These are phyloP conservation scores for Halcyon leucocephala DNA, from an alignment of 2,797 vertebrate genomes.

Conservation along the genomic window DNA sequence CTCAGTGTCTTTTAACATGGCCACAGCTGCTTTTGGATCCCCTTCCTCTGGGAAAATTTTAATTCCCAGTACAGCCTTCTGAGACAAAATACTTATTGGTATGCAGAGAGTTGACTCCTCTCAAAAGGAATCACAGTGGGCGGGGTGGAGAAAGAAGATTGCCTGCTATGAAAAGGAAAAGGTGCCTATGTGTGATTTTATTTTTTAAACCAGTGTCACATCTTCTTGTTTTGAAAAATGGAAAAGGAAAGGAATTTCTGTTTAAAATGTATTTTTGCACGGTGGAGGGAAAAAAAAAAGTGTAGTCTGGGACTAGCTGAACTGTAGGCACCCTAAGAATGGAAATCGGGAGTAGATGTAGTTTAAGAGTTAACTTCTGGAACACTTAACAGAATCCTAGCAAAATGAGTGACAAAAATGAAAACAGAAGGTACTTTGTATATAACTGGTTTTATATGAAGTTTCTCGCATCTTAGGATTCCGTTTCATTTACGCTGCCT, in stretches of 20 bases:
- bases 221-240: background rate
- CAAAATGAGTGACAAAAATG: background rate
- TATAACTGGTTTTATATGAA: background rate
- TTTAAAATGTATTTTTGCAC: background rate
- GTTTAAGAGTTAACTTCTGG: background rate
- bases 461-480: background rate
- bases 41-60: background rate
- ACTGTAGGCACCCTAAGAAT: background rate
- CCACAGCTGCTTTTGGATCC: background rate
- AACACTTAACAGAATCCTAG: background rate
- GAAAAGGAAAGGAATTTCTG: background rate
- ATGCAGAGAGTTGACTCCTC: rapidly evolving
- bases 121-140: background rate
- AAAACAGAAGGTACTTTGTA: background rate
- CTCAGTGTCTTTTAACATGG: background rate
- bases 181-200: background rate
- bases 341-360: background rate
- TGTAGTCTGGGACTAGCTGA: background rate
- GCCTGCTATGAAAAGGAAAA: background rate
- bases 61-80: background rate
- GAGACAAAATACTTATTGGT: background rate
- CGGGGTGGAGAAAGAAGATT: background rate
- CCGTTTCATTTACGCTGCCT: background rate
- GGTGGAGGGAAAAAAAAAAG: too few relatives aligned
- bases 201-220: rapidly evolving